Evolutionary conservation across 2,797 vertebrate genomes (phyloP).

Genomic region (Rhincodon typus): DNA sequence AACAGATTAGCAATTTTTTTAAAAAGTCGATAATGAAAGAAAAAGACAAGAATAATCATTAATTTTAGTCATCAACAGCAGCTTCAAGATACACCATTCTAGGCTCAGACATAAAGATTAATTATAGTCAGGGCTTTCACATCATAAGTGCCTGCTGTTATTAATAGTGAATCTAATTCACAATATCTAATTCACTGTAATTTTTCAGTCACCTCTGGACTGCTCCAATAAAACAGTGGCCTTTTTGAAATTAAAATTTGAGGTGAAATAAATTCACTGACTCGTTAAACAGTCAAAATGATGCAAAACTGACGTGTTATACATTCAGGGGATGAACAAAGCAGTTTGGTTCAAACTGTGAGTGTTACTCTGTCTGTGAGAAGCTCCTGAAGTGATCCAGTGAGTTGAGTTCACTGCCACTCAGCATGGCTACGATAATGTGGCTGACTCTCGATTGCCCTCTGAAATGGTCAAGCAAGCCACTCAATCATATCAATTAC

Average conservation of each 20-base stretch:
- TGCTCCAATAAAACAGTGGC: not conserved
- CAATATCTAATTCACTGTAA: conserved; percentile 18
- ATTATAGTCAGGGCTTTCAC: conserved; percentile 12
- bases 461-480: too few relatives aligned
- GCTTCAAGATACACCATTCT: conserved; percentile 3
- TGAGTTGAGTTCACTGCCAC: not conserved
- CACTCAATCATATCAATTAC: too few relatives aligned
- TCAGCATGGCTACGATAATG: not conserved
- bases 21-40: not conserved
- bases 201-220: not conserved
- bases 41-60: not conserved
- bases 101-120: conserved; percentile 3
- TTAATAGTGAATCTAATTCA: not conserved
- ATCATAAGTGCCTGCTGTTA: not conserved
- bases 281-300: not conserved
- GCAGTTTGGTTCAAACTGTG: not conserved
- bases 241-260: conserved; percentile 18
- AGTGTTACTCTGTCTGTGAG: not conserved
- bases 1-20: too few relatives aligned
- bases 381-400: not conserved
- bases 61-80: conserved; percentile 12
- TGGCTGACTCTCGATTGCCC: too few relatives aligned
- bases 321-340: not conserved
- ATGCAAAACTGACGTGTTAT: not conserved
- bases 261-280: not conserved